Conservation (phyloP, 2,888 invertebrate genomes). For the Branchinecta sandiegonensis region DNA sequence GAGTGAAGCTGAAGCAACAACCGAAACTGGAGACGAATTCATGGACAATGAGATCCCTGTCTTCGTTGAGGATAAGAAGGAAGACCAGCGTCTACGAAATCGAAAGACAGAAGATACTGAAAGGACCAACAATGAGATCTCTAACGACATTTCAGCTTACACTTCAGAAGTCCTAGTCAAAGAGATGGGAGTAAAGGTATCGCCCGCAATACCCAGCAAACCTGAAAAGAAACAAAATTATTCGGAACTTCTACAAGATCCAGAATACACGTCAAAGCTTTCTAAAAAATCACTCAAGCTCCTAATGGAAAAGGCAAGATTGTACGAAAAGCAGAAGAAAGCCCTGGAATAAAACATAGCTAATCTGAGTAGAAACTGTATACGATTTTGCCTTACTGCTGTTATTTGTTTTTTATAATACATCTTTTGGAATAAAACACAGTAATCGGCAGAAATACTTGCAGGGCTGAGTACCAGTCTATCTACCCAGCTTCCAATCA, state of each 20-base stretch:
- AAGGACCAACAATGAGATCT: background rate
- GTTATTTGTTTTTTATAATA: no score
- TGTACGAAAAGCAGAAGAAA: background rate
- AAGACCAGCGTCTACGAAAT: background rate
- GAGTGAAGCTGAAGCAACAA: background rate
- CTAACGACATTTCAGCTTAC: background rate
- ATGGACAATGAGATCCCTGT: background rate
- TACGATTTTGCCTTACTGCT: no score
- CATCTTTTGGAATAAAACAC: no score
- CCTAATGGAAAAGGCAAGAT: constrained; percentile 20
- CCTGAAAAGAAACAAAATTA: background rate
- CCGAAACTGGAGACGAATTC: background rate
- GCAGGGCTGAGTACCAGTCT: no score
- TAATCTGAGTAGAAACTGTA: no score
- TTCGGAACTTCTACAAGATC: background rate
- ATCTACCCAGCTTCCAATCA: no score
- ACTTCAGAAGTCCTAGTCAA: background rate
- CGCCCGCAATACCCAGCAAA: background rate
- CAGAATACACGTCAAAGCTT: constrained; percentile 14
- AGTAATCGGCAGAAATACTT: no score
- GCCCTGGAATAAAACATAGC: no score
- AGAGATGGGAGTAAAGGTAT: background rate
- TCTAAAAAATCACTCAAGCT: constrained; percentile 23
- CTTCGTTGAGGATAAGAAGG: background rate
- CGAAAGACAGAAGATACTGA: background rate